Percentiles rank a stretch among this genome's conserved stretches.
Evolutionary conservation across 2,888 invertebrate genomes (phyloP).

Genomic region (Syritta pipiens): DNA sequence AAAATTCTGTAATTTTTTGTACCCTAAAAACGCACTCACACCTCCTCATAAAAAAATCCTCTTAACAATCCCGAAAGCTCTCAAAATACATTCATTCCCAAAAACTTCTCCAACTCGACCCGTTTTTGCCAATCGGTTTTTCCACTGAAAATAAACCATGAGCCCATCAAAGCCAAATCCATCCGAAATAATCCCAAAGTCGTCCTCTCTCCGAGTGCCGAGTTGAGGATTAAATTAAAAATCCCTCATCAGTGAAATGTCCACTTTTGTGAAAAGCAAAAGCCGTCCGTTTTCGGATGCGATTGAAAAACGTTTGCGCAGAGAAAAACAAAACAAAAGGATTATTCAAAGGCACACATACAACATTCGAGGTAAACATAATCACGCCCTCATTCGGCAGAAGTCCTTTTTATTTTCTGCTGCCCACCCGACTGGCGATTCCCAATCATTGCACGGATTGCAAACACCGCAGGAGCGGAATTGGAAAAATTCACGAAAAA

Average conservation of each 20-base stretch:
- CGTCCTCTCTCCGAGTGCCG: not conserved
- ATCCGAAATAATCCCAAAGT: not conserved
- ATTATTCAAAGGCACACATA: not conserved
- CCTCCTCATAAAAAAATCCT: no score
- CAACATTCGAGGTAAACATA: not conserved
- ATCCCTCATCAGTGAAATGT: constrained; percentile 4
- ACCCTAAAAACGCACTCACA: no score
- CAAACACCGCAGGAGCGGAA: constrained; percentile 8
- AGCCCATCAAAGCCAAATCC: not conserved
- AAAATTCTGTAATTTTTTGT: no score
- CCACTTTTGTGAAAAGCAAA: not conserved
- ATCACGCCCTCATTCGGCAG: constrained; percentile 17
- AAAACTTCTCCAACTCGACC: not conserved
- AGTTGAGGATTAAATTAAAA: not conserved
- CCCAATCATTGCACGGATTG: constrained; percentile 24
- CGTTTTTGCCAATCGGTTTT: not conserved
- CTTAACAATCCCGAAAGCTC: no score
- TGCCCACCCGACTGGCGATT: not conserved
- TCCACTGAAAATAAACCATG: no score
- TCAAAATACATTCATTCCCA: no score
- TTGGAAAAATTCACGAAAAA: constrained; percentile 16
- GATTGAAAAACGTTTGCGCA: not conserved
- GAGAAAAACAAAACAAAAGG: not conserved
- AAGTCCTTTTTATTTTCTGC: not conserved
- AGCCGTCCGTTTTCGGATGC: not conserved